Percentiles rank a stretch among this genome's conserved stretches.
Evolutionary conservation across 2,888 invertebrate species (phyloP).

Genomic region (Orthonevra nobilis): DNA sequence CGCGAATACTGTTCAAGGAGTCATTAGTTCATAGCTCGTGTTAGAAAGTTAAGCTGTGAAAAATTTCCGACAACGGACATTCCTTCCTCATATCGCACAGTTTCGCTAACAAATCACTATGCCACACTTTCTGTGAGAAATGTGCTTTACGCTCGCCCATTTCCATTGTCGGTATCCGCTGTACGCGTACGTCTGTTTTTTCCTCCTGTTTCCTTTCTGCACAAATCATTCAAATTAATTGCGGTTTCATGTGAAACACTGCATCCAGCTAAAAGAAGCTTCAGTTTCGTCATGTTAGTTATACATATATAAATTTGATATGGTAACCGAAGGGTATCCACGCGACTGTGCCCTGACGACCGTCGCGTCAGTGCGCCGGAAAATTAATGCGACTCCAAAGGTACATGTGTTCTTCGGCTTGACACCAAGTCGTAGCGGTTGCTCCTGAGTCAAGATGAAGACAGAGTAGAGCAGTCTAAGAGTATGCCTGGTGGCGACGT

Average conservation of each 20-base stretch:
- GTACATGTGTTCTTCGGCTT: slow-evolving; percentile 66
- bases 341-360: slow-evolving; percentile 43
- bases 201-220: slow-evolving; percentile 36
- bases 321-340: slow-evolving; percentile 26
- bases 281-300: slow-evolving; percentile 24
- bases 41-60: too few relatives aligned
- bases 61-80: too few relatives aligned
- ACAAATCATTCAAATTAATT: slow-evolving; percentile 70
- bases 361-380: slow-evolving; percentile 47
- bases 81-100: slow-evolving; percentile 52
- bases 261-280: slow-evolving; percentile 5
- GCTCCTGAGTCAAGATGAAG: slow-evolving; percentile 45
- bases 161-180: slow-evolving; percentile 6
- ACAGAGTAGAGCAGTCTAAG: slow-evolving; percentile 23
- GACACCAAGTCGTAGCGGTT: slow-evolving; percentile 62
- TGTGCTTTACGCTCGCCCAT: too few relatives aligned
- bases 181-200: too few relatives aligned
- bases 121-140: slow-evolving; percentile 27
- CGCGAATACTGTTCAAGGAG: too few relatives aligned
- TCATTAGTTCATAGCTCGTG: too few relatives aligned
- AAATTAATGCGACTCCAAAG: slow-evolving; percentile 66
- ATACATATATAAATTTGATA: slow-evolving; percentile 19
- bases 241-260: slow-evolving; percentile 41
- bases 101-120: slow-evolving; percentile 38
- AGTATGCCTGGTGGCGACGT: slow-evolving; percentile 42